Conservation (phyloP, 92 coral and sea anemone species). For the Zoanthus sociatus region DNA sequence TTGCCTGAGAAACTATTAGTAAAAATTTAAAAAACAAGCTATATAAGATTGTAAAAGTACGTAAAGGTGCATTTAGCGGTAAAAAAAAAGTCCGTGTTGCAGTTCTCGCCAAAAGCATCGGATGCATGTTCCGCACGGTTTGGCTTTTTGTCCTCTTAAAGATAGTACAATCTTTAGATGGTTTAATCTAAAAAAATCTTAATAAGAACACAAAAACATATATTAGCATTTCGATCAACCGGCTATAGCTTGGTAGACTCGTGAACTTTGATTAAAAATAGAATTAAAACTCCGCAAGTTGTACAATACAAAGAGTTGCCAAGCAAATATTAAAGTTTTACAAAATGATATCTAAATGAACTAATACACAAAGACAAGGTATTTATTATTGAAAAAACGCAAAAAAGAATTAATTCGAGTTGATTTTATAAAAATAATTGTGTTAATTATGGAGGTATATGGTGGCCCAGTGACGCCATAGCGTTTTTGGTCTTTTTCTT, state of each 20-base stretch:
- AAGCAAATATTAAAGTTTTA: neutral
- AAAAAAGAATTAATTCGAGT: no score
- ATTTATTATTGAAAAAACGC: no score
- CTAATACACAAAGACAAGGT: no score
- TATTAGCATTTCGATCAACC: neutral
- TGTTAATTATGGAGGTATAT: no score
- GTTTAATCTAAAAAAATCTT: neutral
- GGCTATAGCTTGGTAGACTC: neutral
- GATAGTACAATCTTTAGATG: neutral
- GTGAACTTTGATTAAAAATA: no score
- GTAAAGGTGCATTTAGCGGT: no score
- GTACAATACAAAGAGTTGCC: neutral
- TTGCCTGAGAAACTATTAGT: no score
- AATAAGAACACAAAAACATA: neutral
- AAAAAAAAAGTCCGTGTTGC: neutral
- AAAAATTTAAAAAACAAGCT: neutral
- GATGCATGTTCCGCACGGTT: neutral
- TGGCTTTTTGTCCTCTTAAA: neutral
- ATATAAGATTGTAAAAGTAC: neutral
- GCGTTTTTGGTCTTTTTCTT: no score
- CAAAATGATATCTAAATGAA: no score
- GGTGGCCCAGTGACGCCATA: no score
- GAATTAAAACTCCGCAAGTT: no score
- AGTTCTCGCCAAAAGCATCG: neutral
- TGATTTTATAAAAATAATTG: no score